These are phyloP conservation scores for Mugil cephalus DNA, from an alignment of 2,113 vertebrate species.

Conservation along the genomic window DNA sequence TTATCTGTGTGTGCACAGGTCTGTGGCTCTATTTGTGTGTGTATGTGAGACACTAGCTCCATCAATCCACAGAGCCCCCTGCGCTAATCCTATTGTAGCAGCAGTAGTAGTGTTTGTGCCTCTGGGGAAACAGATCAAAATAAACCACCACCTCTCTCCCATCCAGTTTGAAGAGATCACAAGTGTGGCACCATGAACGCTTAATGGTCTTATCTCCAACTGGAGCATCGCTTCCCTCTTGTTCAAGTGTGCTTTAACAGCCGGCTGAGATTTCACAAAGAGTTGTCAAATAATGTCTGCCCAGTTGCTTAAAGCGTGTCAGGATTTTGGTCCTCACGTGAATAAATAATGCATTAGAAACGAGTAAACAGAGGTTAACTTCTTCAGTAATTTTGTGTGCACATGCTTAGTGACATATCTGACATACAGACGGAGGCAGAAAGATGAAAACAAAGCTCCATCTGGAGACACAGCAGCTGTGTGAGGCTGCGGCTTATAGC, in stretches of 20 bases:
- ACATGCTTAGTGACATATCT: background rate
- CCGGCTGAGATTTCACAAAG: background rate
- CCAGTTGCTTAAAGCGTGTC: background rate
- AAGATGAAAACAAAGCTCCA: background rate
- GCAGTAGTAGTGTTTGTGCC: conserved; percentile 34
- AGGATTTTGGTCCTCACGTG: background rate
- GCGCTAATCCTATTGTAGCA: conserved; percentile 60
- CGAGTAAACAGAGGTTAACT: background rate
- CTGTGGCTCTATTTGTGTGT: background rate
- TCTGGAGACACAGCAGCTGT: background rate
- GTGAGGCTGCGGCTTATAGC: conserved; percentile 27
- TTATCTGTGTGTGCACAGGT: background rate
- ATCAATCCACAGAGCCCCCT: conserved; percentile 8
- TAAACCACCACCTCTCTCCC: conserved; percentile 24
- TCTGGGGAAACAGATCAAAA: conserved; percentile 35
- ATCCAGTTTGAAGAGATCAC: conserved; percentile 45
- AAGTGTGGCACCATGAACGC: conserved; percentile 7
- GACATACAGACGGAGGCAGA: background rate
- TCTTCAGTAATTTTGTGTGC: background rate
- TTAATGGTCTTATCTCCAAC: conserved; percentile 7
- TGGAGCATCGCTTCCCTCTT: conserved; percentile 12
- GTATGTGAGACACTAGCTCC: background rate
- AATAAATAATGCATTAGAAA: background rate
- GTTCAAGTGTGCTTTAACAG: background rate
- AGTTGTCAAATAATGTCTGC: background rate